Percentiles rank a stretch among this genome's conserved stretches.
phyloP scores from a whole-genome alignment of 1,140 invertebrate species.

The Apis cerana region DNA sequence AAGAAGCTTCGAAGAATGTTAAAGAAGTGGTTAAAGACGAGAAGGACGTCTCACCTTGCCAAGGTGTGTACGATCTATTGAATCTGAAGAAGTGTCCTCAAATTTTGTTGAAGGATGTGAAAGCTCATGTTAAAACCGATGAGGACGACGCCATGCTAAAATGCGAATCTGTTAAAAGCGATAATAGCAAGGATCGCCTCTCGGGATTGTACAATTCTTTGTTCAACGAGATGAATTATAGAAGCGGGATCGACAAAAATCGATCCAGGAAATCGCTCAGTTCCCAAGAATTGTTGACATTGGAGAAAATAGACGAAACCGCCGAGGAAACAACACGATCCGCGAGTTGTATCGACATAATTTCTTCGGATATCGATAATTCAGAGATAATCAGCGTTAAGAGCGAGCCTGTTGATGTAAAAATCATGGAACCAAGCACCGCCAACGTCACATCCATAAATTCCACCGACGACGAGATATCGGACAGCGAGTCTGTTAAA shows the following conservation, averaged over 20 bases:
- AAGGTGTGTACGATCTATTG: conserved; percentile 35
- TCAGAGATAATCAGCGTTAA: not conserved
- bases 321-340: not conserved
- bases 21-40: not conserved
- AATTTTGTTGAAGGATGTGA: not conserved
- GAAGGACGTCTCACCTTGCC: not conserved
- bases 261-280: not conserved
- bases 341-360: not conserved
- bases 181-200: not conserved
- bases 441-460: not conserved
- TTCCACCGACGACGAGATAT: conserved; percentile 27
- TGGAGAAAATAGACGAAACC: conserved; percentile 13
- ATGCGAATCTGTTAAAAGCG: not conserved
- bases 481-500: conserved; percentile 43
- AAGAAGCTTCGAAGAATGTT: not conserved
- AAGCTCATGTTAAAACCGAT: not conserved
- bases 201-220: conserved; percentile 2
- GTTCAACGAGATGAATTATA: conserved; percentile 26
- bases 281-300: conserved; percentile 13
- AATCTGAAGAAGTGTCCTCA: conserved; percentile 18
- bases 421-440: conserved; percentile 8
- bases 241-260: not conserved
- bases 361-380: not conserved
- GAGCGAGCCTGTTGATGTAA: not conserved
- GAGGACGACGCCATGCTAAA: not conserved